These are phyloP conservation scores for Pheosia tremula DNA, from an alignment of 2,888 invertebrate genomes.

Conservation along the genomic window DNA sequence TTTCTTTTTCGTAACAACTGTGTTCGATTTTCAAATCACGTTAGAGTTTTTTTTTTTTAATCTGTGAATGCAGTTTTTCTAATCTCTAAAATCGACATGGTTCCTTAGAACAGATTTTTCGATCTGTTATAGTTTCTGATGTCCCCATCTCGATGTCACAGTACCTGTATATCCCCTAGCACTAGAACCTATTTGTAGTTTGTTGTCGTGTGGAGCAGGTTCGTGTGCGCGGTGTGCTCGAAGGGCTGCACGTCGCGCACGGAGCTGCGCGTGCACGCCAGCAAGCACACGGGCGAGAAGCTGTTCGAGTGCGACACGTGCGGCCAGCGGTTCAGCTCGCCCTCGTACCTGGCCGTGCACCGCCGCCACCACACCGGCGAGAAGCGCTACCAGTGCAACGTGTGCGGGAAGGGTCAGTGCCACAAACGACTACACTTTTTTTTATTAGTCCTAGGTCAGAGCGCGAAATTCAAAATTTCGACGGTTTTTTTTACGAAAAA, in stretches of 20 bases:
- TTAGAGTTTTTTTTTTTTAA: no score
- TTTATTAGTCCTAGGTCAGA: no score
- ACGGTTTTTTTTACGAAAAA: no score
- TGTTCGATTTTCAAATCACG: no score
- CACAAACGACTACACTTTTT: neutral
- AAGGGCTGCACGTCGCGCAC: constrained; percentile 77
- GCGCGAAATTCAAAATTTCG: no score
- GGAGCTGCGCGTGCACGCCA: constrained; percentile 73
- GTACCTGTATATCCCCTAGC: no score
- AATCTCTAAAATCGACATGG: no score
- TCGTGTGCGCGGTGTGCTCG: constrained; percentile 73
- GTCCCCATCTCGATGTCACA: no score
- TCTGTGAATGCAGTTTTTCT: no score
- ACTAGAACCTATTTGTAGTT: neutral
- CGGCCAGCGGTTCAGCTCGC: constrained; percentile 72
- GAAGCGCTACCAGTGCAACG: constrained; percentile 62
- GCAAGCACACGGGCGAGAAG: constrained; percentile 76
- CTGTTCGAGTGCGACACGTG: constrained; percentile 71
- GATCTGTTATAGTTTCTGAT: no score
- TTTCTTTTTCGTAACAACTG: no score
- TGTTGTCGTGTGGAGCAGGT: constrained; percentile 46
- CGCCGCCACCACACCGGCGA: constrained; percentile 71
- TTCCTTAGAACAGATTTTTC: no score
- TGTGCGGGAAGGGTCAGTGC: constrained; percentile 68
- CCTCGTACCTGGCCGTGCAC: constrained; percentile 74